phyloP scores from a whole-genome alignment of 2,113 vertebrate species.

The Haliaeetus leucogaster region DNA sequence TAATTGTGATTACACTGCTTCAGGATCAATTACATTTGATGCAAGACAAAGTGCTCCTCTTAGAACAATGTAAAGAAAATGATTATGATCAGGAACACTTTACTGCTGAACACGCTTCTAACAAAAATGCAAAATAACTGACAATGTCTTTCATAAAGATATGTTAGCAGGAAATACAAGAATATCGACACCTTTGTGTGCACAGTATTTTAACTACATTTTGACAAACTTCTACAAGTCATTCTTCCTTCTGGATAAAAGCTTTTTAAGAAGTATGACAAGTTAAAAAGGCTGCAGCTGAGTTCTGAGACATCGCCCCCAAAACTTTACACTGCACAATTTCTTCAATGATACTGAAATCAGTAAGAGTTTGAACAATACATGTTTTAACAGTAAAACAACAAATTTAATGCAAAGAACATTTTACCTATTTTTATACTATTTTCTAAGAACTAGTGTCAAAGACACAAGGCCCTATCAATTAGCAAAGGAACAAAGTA shows the following conservation, averaged over 20 bases:
- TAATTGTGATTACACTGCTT: slow-evolving; percentile 96
- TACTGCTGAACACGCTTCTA: slow-evolving; percentile 28
- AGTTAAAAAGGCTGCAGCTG: background rate
- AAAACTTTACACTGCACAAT: background rate
- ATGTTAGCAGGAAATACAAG: background rate
- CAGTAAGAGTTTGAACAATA: background rate
- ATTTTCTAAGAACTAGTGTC: background rate
- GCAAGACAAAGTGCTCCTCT: slow-evolving; percentile 82
- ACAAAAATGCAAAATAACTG: slow-evolving; percentile 53
- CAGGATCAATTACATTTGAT: slow-evolving; percentile 91
- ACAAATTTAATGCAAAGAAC: background rate
- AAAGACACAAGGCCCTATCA: slow-evolving; percentile 1
- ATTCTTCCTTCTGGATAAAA: background rate
- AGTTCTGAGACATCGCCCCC: background rate
- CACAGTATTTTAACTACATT: background rate
- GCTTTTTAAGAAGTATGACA: background rate
- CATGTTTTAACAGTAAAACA: background rate
- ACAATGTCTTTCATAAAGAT: background rate
- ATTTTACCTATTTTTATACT: background rate
- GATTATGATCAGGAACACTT: slow-evolving; percentile 69
- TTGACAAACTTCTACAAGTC: background rate
- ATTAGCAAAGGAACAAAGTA: slow-evolving; percentile 43
- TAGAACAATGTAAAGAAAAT: slow-evolving; percentile 71
- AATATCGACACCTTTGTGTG: background rate
- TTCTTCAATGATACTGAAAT: background rate